A percentile compares a stretch with the other conserved stretches of the same genome.
phyloP scores from a whole-genome alignment of 2,888 invertebrate genomes.

The Halocaridina rubra region DNA sequence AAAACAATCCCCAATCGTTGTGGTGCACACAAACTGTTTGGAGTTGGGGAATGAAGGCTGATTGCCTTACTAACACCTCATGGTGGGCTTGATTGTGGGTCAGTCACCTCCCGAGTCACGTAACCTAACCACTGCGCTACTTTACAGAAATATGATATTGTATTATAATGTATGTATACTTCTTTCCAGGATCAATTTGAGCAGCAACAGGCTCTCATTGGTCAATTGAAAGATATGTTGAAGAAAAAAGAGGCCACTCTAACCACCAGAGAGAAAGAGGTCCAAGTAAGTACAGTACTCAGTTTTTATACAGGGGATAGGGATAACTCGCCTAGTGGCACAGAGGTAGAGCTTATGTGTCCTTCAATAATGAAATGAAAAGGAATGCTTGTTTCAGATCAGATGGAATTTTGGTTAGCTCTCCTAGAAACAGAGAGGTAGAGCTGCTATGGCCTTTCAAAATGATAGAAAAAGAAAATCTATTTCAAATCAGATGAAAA shows the following conservation, averaged over 20 bases:
- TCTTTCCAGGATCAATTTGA: conserved; percentile 48
- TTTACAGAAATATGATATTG: neutral
- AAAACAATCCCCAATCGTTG: neutral
- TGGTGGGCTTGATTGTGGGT: no score
- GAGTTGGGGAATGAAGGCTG: no score
- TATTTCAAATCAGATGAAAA: no score
- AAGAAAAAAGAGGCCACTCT: conserved; percentile 38
- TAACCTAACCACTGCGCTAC: neutral
- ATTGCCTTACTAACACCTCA: no score
- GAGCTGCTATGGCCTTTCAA: no score
- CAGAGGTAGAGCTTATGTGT: no score
- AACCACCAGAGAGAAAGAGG: conserved; percentile 32
- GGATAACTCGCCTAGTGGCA: no score
- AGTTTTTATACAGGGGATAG: neutral
- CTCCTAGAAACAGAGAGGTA: no score
- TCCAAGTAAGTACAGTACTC: conserved; percentile 24
- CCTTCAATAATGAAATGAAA: no score
- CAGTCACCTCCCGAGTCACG: neutral
- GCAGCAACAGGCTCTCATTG: conserved; percentile 50
- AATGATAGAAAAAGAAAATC: no score
- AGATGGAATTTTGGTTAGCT: no score
- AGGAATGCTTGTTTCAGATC: no score
- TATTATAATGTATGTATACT: neutral
- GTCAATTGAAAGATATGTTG: conserved; percentile 47
- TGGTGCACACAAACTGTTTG: neutral